phyloP scores from a whole-genome alignment of 2,113 vertebrate species.

The Rhea pennata region DNA sequence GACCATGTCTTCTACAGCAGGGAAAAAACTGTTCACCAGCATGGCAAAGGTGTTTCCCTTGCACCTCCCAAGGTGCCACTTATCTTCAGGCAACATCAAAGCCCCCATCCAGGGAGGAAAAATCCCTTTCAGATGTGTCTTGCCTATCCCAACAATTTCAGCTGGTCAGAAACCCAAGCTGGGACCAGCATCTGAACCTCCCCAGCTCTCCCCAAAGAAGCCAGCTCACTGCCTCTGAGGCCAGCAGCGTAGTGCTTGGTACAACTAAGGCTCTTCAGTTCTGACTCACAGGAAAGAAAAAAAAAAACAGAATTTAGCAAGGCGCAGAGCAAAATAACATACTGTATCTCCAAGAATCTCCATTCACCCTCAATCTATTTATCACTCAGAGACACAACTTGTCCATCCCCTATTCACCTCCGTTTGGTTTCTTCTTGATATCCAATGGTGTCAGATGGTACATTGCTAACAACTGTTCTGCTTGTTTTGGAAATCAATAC shows the following conservation, averaged over 20 bases:
- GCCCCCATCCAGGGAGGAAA: neutral
- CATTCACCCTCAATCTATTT: neutral
- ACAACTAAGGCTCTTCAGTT: neutral
- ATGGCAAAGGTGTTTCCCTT: neutral
- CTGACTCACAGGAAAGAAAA: neutral
- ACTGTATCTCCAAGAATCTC: neutral
- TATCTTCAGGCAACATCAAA: neutral
- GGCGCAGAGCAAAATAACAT: neutral
- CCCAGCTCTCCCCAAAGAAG: neutral
- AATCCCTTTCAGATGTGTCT: neutral
- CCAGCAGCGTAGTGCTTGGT: neutral
- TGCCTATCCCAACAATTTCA: neutral
- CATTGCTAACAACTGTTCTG: neutral
- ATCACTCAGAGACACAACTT: neutral
- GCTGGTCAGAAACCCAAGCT: neutral
- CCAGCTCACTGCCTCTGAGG: neutral
- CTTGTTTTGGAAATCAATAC: neutral
- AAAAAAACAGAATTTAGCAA: neutral
- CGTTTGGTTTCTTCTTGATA: neutral
- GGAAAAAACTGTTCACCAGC: neutral
- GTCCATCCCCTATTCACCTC: neutral
- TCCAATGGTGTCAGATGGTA: neutral
- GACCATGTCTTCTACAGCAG: rapidly evolving
- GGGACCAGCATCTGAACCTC: no score
- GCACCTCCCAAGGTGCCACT: neutral